phyloP scores from a whole-genome alignment of 2,888 invertebrate genomes.

The Synanthedon andrenaeformis region DNA sequence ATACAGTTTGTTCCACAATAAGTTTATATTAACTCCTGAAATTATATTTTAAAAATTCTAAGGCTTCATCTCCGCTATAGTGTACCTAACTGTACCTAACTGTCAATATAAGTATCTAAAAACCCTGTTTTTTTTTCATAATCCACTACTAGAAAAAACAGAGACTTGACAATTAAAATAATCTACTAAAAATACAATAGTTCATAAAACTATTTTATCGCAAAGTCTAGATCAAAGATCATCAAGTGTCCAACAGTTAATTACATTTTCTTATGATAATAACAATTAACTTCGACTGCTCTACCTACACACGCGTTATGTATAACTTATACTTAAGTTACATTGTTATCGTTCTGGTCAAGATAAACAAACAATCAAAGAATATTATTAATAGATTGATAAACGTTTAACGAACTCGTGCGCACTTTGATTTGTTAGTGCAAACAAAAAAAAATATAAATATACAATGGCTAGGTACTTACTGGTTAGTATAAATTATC shows the following conservation, averaged over 20 bases:
- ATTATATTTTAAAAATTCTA: too few relatives aligned
- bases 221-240: conserved; percentile 10
- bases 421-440: conserved; percentile 39
- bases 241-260: background rate
- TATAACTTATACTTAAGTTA: conserved; percentile 1
- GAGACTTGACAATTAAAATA: too few relatives aligned
- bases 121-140: too few relatives aligned
- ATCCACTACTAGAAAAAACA: too few relatives aligned
- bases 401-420: conserved; percentile 55
- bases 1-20: too few relatives aligned
- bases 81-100: too few relatives aligned
- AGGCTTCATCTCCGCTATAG: too few relatives aligned
- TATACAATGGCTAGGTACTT: background rate
- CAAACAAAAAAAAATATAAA: conserved; percentile 32
- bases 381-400: conserved; percentile 52
- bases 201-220: background rate
- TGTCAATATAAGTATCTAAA: too few relatives aligned
- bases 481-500: background rate
- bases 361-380: conserved; percentile 63
- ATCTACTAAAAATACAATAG: too few relatives aligned
- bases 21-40: too few relatives aligned
- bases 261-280: background rate
- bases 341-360: conserved; percentile 22
- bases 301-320: background rate
- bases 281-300: background rate